Conservation (phyloP, 2,888 invertebrate species). For the Loripinus fragilis region DNA sequence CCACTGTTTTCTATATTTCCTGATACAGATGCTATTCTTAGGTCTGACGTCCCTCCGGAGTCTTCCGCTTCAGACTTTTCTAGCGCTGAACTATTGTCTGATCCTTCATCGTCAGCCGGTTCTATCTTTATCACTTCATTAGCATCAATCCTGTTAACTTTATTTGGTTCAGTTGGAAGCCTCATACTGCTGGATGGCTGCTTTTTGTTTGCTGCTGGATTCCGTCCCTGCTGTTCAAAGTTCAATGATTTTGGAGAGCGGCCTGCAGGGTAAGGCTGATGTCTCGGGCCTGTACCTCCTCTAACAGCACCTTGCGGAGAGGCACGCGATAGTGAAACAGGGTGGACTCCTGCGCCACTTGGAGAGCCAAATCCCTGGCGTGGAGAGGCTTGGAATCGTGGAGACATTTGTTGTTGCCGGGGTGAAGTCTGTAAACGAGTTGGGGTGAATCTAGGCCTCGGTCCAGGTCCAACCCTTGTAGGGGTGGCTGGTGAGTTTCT, state of each 20-base stretch:
- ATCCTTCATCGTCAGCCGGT: not conserved
- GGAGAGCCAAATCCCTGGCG: not conserved
- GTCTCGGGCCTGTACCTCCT: not conserved
- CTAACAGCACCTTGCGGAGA: not conserved
- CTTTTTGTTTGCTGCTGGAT: not conserved
- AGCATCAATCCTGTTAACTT: not conserved
- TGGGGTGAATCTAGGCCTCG: not conserved
- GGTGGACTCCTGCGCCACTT: not conserved
- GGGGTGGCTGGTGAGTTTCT: not conserved
- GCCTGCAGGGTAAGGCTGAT: not conserved
- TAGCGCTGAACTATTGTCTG: not conserved
- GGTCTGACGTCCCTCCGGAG: not conserved
- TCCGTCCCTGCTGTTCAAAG: conserved; percentile 8
- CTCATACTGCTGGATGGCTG: not conserved
- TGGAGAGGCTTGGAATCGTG: not conserved
- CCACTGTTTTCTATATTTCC: not conserved
- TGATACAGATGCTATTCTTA: not conserved
- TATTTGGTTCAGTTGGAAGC: not conserved
- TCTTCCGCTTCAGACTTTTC: not conserved
- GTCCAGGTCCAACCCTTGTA: not conserved
- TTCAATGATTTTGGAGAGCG: not conserved
- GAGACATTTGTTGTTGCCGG: not conserved
- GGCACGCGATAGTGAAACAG: not conserved
- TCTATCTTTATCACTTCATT: not conserved
- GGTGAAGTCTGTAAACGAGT: not conserved